phyloP scores from a whole-genome alignment of 2,888 invertebrate genomes.

The Chydorus sphaericus region DNA sequence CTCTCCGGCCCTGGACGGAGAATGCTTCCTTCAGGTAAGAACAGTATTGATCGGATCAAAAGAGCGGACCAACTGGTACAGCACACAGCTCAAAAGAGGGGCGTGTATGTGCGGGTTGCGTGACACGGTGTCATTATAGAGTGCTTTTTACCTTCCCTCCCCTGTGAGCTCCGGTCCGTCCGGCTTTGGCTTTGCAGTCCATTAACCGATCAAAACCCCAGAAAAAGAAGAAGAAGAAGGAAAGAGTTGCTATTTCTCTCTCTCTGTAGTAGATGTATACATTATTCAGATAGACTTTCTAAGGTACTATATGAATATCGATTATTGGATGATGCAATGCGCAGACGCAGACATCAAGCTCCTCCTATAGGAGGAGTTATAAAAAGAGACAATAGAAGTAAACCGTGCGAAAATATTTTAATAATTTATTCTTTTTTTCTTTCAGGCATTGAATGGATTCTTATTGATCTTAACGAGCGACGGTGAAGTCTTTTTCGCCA shows the following conservation, averaged over 20 bases:
- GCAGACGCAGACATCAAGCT: no score
- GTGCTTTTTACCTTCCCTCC: neutral
- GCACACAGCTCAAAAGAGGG: neutral
- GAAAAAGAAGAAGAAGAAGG: neutral
- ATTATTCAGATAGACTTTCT: no score
- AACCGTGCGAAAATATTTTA: no score
- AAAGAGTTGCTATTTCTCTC: neutral
- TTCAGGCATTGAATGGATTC: conserved; percentile 96
- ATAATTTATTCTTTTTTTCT: conserved; percentile 22
- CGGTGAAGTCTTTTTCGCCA: conserved; percentile 98
- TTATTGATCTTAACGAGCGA: conserved; percentile 96
- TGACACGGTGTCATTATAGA: conserved; percentile 3
- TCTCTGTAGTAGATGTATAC: neutral
- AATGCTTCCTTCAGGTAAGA: conserved; percentile 82
- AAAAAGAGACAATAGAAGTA: no score
- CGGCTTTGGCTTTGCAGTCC: neutral
- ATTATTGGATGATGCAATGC: no score
- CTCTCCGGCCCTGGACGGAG: conserved; percentile 79
- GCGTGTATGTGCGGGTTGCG: neutral
- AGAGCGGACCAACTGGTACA: neutral
- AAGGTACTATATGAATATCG: neutral
- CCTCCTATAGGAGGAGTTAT: no score
- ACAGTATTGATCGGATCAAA: neutral
- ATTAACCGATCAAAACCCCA: neutral
- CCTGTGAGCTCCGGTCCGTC: neutral